Evolutionary conservation across 2,797 vertebrate genomes (phyloP).

Genomic region (Craterocephalus amniculus): DNA sequence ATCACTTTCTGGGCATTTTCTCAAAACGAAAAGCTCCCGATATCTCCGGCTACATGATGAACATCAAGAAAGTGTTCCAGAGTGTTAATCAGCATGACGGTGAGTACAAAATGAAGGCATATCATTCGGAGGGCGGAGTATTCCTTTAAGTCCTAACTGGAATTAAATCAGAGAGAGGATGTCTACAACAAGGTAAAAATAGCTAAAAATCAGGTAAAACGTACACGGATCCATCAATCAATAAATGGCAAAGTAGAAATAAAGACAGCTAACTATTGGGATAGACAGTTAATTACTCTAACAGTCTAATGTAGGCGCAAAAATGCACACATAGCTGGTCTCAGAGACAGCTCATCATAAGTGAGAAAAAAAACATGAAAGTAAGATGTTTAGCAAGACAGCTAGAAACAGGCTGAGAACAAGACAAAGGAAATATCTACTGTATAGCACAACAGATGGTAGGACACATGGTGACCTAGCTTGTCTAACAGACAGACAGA

Average conservation of each 20-base stretch:
- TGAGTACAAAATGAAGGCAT: too few species aligned
- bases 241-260: background rate
- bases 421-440: background rate
- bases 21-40: too few species aligned
- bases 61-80: too few species aligned
- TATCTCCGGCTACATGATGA: too few species aligned
- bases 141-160: background rate
- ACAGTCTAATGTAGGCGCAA: background rate
- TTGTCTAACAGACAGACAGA: background rate
- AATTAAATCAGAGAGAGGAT: slow-evolving; percentile 5
- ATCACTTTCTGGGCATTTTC: too few species aligned
- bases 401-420: background rate
- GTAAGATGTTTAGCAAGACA: background rate
- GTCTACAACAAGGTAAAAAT: background rate
- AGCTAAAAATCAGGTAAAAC: slow-evolving; percentile 3
- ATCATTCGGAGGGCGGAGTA: too few species aligned
- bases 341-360: slow-evolving; percentile 3
- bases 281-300: slow-evolving; percentile 2
- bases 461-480: slow-evolving; percentile 13
- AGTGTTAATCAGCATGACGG: too few species aligned
- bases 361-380: background rate
- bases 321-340: background rate
- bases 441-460: slow-evolving; percentile 10
- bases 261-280: background rate
- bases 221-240: slow-evolving; percentile 4